A percentile compares a stretch with the other conserved stretches of the same genome.
phyloP scores from a whole-genome alignment of 1,140 invertebrate species.

The Drosophila varians region DNA sequence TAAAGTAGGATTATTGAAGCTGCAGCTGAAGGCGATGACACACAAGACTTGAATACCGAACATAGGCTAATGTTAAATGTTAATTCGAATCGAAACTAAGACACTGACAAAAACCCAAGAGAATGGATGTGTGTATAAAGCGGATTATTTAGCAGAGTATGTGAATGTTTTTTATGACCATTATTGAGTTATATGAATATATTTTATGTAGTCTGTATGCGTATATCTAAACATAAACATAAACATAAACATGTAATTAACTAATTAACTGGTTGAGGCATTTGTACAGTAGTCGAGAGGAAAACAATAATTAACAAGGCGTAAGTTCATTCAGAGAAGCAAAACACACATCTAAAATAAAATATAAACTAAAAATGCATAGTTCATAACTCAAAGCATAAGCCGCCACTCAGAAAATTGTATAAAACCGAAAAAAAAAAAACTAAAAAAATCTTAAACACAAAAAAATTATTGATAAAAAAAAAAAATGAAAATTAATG shows the following conservation, averaged over 20 bases:
- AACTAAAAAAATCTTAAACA: slow-evolving; percentile 32
- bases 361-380: slow-evolving; percentile 43
- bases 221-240: slow-evolving; percentile 11
- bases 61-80: slow-evolving; percentile 62
- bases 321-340: slow-evolving; percentile 32
- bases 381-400: slow-evolving; percentile 53
- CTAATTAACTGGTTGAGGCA: slow-evolving; percentile 13
- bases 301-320: slow-evolving; percentile 43
- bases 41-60: slow-evolving; percentile 75
- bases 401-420: slow-evolving; percentile 52
- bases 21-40: slow-evolving; percentile 46
- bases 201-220: slow-evolving; percentile 48
- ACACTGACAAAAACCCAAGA: slow-evolving; percentile 3
- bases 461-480: slow-evolving; percentile 36
- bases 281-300: slow-evolving; percentile 49
- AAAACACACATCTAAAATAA: slow-evolving; percentile 14
- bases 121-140: slow-evolving; percentile 30
- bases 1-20: slow-evolving; percentile 35
- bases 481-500: slow-evolving; percentile 64
- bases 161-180: slow-evolving; percentile 62
- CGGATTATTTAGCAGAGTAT: slow-evolving; percentile 27
- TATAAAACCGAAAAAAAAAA: slow-evolving; percentile 24
- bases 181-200: slow-evolving; percentile 35
- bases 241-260: slow-evolving; percentile 30
- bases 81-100: slow-evolving; percentile 49